These are phyloP conservation scores for Tenthredo scrophulariae DNA, from an alignment of 2,888 invertebrate genomes.

Conservation along the genomic window DNA sequence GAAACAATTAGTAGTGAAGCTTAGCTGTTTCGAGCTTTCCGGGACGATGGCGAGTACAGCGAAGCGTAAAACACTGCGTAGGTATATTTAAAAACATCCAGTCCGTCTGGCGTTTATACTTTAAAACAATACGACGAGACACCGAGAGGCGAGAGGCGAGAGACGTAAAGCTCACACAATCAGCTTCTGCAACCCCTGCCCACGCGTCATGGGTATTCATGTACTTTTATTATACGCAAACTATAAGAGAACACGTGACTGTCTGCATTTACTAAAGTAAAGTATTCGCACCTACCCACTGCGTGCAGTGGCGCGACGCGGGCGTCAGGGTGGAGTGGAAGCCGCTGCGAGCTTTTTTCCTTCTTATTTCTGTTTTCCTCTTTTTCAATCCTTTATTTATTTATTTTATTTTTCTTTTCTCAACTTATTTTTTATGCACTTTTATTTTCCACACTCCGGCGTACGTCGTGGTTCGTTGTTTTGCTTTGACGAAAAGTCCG, in stretches of 20 bases:
- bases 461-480: slow-evolving; percentile 19
- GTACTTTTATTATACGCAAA: slow-evolving; percentile 30
- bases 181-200: neutral
- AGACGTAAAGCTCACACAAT: neutral
- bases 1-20: neutral
- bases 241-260: slow-evolving; percentile 38
- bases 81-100: neutral
- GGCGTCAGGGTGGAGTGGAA: slow-evolving; percentile 13
- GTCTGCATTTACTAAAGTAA: slow-evolving; percentile 37
- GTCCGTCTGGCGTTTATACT: slow-evolving; percentile 40
- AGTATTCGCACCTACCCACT: slow-evolving; percentile 25
- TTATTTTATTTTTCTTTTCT: neutral
- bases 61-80: slow-evolving; percentile 4
- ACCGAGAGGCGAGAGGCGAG: slow-evolving; percentile 36
- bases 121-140: slow-evolving; percentile 46
- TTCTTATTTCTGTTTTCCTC: neutral
- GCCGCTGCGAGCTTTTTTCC: slow-evolving; percentile 11
- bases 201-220: slow-evolving; percentile 27
- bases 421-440: neutral
- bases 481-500: slow-evolving; percentile 8
- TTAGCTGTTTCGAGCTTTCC: neutral
- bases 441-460: neutral
- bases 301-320: neutral
- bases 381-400: neutral
- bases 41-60: neutral